Evolutionary conservation across 2,113 vertebrate genomes (phyloP).

Genomic region (Orycteropus afer): DNA sequence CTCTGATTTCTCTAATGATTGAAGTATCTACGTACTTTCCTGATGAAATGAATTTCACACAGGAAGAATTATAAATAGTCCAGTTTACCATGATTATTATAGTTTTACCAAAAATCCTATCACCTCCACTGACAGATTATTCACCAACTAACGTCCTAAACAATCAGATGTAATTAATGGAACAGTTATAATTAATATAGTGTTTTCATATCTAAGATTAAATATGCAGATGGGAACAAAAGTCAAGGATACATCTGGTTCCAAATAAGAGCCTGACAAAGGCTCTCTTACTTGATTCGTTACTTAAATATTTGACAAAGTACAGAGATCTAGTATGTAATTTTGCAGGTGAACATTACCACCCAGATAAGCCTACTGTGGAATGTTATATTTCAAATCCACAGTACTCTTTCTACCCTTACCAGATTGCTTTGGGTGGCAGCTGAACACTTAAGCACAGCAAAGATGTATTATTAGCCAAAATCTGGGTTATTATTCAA

Average conservation of each 20-base stretch:
- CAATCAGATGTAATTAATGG: slow-evolving; percentile 83
- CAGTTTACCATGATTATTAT: slow-evolving; percentile 72
- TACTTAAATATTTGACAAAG: slow-evolving; percentile 83
- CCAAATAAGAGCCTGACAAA: slow-evolving; percentile 79
- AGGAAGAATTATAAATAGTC: slow-evolving; percentile 82
- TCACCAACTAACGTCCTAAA: slow-evolving; percentile 78
- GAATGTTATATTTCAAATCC: slow-evolving; percentile 67
- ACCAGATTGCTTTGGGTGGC: slow-evolving; percentile 46
- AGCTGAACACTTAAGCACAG: slow-evolving; percentile 46
- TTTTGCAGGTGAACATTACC: slow-evolving; percentile 65
- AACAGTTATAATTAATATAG: slow-evolving; percentile 83
- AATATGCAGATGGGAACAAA: slow-evolving; percentile 83
- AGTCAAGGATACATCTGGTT: slow-evolving; percentile 82
- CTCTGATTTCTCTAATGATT: slow-evolving; percentile 82
- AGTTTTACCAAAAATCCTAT: slow-evolving; percentile 73
- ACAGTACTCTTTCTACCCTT: not conserved
- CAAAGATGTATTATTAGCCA: slow-evolving; percentile 75
- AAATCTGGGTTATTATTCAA: slow-evolving; percentile 79
- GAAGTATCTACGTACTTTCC: slow-evolving; percentile 79
- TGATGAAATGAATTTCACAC: slow-evolving; percentile 75
- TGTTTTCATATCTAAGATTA: slow-evolving; percentile 84
- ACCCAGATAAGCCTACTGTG: slow-evolving; percentile 42
- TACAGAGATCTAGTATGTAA: slow-evolving; percentile 60
- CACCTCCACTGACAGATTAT: slow-evolving; percentile 78
- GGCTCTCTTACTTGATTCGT: slow-evolving; percentile 72